Conservation (phyloP, 1,140 invertebrate genomes). For the Cherax destructor region DNA sequence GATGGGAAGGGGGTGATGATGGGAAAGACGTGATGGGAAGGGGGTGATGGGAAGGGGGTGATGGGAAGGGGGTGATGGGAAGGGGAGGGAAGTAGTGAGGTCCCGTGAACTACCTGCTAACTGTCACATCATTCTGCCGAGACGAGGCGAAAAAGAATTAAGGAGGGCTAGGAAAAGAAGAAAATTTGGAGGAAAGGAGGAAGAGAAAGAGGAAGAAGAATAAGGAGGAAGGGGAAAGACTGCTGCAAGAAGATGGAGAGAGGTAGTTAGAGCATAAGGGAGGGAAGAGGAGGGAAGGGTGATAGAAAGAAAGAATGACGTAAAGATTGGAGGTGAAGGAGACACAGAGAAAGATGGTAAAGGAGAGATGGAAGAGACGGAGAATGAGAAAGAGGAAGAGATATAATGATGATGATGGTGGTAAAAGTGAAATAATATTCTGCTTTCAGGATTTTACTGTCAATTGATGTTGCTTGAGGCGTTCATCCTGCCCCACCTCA, state of each 20-base stretch:
- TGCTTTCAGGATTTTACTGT: background rate
- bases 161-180: too few relatives aligned
- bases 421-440: background rate
- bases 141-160: too few relatives aligned
- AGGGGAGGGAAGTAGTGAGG: background rate
- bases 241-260: too few relatives aligned
- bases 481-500: background rate
- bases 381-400: constrained; percentile 5
- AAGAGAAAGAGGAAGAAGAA: too few relatives aligned
- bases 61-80: too few relatives aligned
- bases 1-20: too few relatives aligned
- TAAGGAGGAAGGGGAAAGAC: too few relatives aligned
- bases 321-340: background rate
- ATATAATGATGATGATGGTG: background rate
- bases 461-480: background rate
- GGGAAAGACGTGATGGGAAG: background rate
- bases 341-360: background rate
- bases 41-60: background rate
- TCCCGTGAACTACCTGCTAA: too few relatives aligned
- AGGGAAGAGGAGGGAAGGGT: background rate
- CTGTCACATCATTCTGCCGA: too few relatives aligned
- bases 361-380: too few relatives aligned
- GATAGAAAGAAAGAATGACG: background rate
- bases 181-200: too few relatives aligned
- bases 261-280: background rate